Evolutionary conservation across 2,797 vertebrate genomes (phyloP).

Genomic region (Fistularia commersonii): DNA sequence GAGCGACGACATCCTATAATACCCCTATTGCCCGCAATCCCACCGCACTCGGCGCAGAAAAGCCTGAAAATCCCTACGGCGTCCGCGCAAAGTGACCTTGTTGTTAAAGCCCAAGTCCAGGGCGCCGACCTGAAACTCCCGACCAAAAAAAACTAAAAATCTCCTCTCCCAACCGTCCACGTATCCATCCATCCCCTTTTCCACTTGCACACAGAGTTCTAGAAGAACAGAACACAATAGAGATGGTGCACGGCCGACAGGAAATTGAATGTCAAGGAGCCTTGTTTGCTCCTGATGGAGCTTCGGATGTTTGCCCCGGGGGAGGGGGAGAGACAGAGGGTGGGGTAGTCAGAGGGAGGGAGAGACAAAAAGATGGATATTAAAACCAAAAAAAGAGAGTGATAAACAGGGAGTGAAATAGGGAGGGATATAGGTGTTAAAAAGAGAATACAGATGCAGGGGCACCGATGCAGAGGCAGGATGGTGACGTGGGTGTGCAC

Average conservation of each 20-base stretch:
- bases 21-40: no score
- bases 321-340: constrained; percentile 45
- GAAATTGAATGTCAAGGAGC: constrained; percentile 81
- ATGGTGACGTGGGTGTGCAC: constrained; percentile 23
- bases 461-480: constrained; percentile 24
- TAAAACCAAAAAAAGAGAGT: constrained; percentile 35
- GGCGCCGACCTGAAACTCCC: constrained; percentile 12
- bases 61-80: no score
- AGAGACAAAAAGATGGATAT: constrained; percentile 38
- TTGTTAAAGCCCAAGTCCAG: constrained; percentile 10
- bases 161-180: constrained; percentile 25
- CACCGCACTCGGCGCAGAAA: no score
- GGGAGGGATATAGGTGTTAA: constrained; percentile 26
- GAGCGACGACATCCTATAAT: no score
- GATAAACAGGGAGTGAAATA: constrained; percentile 15
- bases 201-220: constrained; percentile 48
- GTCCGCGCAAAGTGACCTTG: constrained; percentile 49
- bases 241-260: constrained; percentile 72
- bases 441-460: constrained; percentile 48
- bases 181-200: constrained; percentile 61
- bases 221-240: constrained; percentile 56
- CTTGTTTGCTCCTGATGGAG: constrained; percentile 76
- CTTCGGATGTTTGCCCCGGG: constrained; percentile 65
- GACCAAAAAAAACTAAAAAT: constrained; percentile 6
- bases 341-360: no score